A percentile compares a stretch with the other conserved stretches of the same genome.
Evolutionary conservation across 2,797 vertebrate genomes (phyloP).

Genomic region (Chelon auratus): DNA sequence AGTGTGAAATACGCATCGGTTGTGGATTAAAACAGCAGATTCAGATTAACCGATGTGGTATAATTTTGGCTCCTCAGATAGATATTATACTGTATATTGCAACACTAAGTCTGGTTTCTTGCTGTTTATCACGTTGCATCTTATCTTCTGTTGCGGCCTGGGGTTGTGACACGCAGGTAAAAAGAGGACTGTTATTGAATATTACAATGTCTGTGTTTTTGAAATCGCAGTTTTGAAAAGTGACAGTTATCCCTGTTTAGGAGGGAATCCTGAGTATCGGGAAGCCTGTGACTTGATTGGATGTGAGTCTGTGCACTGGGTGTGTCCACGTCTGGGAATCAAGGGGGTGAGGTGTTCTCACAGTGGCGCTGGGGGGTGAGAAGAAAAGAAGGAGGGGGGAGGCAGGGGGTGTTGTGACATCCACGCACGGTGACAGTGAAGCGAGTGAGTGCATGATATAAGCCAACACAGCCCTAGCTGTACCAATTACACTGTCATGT

Average conservation of each 20-base stretch:
- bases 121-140: conserved; percentile 13
- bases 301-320: conserved; percentile 49
- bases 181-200: too few relatives aligned
- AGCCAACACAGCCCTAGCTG: conserved; percentile 40
- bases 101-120: conserved; percentile 3
- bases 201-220: background rate
- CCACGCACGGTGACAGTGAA: conserved; percentile 63
- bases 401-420: conserved; percentile 71
- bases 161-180: too few relatives aligned
- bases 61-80: too few relatives aligned
- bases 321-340: conserved; percentile 84
- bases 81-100: too few relatives aligned
- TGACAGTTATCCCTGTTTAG: conserved; percentile 57
- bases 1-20: conserved; percentile 38
- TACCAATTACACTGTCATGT: background rate
- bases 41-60: too few relatives aligned
- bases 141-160: conserved; percentile 11
- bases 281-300: conserved; percentile 62
- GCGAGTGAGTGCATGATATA: conserved; percentile 72
- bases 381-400: conserved; percentile 19
- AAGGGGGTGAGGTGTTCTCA: conserved; percentile 84
- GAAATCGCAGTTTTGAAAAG: conserved; percentile 7
- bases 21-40: conserved; percentile 33
- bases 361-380: conserved; percentile 61
- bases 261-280: conserved; percentile 7